Evolutionary conservation across 2,888 invertebrate genomes (phyloP), one percentile per base, ranked within the genome.

Genomic region (Choreutis nemorana): DNA sequence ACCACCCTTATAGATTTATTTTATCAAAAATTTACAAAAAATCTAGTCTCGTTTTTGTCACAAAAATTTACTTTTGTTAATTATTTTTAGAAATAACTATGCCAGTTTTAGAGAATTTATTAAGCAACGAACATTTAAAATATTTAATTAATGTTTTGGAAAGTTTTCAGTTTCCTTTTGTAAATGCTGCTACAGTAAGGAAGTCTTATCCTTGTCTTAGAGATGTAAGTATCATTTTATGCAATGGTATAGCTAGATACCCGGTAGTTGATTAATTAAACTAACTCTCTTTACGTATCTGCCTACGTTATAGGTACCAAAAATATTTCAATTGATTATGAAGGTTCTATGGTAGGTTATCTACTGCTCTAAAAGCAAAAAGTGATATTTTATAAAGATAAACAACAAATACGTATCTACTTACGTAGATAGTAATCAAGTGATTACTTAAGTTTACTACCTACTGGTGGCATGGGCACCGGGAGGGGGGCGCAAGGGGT

Each of bases 51-150:
- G 42, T 36, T 35, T 44, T 40, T 38, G 9, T 55, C 50, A 52
- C 53, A 54, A 37, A 40, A 42, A 44, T 40, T 44, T 56, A 55
- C 50, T 39, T 43, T 33, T 41, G 34, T 43, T 44, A 40, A 38
- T 46, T 53, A 48, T 56, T 66, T 64, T 63, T 60, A 54, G 39
- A 40, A 26, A 26, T 60, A 60, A 63, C 55, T 61, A 77, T 77
- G 77, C 46, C 54, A 54, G 40, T 63, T 65, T 65, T 70, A 48
- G 67, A 68, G 35, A 48, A 57, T 55, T 46, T 72, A 50, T 59
- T 56, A 42, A 48, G 42, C 40, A n/a, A n/a, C n/a, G n/a, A n/a
- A n/a, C n/a, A n/a, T 47, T 43, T 32, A 37, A 40, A 36, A 54
- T 48, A 11, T 22, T 22, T 3, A 6, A 28, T 4, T n/a, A 28